Percentiles rank a stretch among this genome's conserved stretches.
Conservation (phyloP, 2,113 vertebrate species). For the Neomonachus schauinslandi region DNA sequence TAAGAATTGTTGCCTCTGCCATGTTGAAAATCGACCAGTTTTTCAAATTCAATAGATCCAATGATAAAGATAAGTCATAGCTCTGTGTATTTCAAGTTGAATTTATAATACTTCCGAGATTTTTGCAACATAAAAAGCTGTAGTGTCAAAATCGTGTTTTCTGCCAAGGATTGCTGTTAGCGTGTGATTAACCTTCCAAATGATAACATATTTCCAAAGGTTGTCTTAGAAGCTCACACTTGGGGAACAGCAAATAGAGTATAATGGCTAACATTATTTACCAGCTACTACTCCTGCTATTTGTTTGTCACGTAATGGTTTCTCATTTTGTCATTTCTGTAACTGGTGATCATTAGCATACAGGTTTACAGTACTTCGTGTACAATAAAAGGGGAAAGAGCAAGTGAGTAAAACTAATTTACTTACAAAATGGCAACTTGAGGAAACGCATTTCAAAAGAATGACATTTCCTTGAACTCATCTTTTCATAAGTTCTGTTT, state of each 20-base stretch:
- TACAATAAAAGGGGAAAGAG: slow-evolving; percentile 61
- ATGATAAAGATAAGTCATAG: slow-evolving; percentile 53
- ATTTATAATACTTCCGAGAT: slow-evolving; percentile 50
- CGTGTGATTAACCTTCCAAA: slow-evolving; percentile 65
- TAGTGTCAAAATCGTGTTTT: slow-evolving; percentile 51
- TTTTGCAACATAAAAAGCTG: slow-evolving; percentile 44
- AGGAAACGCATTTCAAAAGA: slow-evolving; percentile 53
- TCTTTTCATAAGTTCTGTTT: slow-evolving; percentile 70
- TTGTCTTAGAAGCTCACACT: slow-evolving; percentile 29
- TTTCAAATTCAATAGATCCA: slow-evolving; percentile 62
- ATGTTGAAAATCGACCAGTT: slow-evolving; percentile 31
- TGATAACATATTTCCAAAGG: slow-evolving; percentile 45
- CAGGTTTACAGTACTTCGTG: slow-evolving; percentile 61
- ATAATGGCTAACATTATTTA: slow-evolving; percentile 66
- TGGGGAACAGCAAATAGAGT: slow-evolving; percentile 52
- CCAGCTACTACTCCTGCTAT: background rate
- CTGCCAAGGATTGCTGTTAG: slow-evolving; percentile 64
- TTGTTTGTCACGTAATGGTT: slow-evolving; percentile 54
- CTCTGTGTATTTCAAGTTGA: slow-evolving; percentile 32
- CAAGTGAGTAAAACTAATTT: slow-evolving; percentile 73
- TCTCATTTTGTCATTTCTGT: slow-evolving; percentile 56
- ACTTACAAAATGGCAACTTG: slow-evolving; percentile 72
- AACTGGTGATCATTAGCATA: slow-evolving; percentile 67
- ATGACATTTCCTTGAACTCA: slow-evolving; percentile 72
- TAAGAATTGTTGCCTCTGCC: background rate